phyloP scores from a whole-genome alignment of 1,140 invertebrate species.

The Lepidostoma basale region DNA sequence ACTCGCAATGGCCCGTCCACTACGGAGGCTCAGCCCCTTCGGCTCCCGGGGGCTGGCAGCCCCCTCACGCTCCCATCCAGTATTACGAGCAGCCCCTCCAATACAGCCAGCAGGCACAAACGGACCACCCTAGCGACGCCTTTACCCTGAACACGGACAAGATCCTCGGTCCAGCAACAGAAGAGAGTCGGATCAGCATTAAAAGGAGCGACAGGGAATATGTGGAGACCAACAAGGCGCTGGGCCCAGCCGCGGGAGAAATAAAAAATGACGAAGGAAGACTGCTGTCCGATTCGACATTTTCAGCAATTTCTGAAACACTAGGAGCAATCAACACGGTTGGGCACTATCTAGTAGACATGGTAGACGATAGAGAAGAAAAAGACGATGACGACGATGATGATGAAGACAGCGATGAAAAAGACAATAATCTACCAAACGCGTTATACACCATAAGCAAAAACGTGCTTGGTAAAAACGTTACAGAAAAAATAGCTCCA shows the following conservation, averaged over 20 bases:
- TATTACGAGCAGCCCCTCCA: conserved; percentile 13
- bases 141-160: not conserved
- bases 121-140: not conserved
- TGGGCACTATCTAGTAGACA: conserved; percentile 81
- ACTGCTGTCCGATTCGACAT: conserved; percentile 64
- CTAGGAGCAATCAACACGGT: conserved; percentile 81
- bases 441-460: conserved; percentile 81
- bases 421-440: conserved; percentile 61
- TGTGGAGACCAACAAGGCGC: conserved; percentile 39
- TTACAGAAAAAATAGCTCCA: conserved; percentile 78
- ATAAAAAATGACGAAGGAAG: conserved; percentile 50
- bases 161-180: not conserved
- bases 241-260: conserved; percentile 49
- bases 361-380: conserved; percentile 62
- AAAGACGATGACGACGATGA: conserved; percentile 53
- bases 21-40: not conserved
- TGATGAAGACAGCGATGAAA: conserved; percentile 49
- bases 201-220: conserved; percentile 29
- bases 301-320: conserved; percentile 70
- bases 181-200: too few species aligned
- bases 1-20: conserved; percentile 13
- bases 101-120: not conserved
- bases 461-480: conserved; percentile 79
- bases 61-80: conserved; percentile 2
- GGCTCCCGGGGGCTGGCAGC: not conserved